These are phyloP conservation scores for Paramisgurnus dabryanus DNA, from an alignment of 2,113 vertebrate genomes.

Conservation along the genomic window DNA sequence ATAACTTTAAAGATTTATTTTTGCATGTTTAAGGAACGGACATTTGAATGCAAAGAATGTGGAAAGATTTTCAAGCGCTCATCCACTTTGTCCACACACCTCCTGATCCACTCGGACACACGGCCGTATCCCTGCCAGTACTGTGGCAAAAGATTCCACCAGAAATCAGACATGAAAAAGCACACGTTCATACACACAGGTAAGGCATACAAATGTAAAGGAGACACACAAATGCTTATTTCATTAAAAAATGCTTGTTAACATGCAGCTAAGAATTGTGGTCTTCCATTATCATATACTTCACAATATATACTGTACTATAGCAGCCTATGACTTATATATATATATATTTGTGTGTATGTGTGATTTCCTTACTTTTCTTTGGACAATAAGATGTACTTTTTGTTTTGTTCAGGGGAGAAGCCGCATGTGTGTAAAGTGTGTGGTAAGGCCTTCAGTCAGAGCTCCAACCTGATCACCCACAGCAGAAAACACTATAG, in stretches of 20 bases:
- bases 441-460: conserved; percentile 77
- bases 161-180: conserved; percentile 70
- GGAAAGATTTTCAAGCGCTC: conserved; percentile 77
- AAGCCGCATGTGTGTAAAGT: conserved; percentile 76
- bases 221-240: too few relatives aligned
- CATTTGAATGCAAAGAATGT: conserved; percentile 69
- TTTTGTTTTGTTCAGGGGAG: conserved; percentile 65
- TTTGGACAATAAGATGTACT: neutral
- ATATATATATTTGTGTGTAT: too few relatives aligned
- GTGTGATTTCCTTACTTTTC: neutral
- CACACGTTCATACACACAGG: conserved; percentile 60
- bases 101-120: conserved; percentile 76
- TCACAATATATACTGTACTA: too few relatives aligned
- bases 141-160: conserved; percentile 76
- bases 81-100: conserved; percentile 75
- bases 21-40: conserved; percentile 46
- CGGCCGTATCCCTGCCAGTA: conserved; percentile 75
- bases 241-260: too few relatives aligned
- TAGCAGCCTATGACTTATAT: too few relatives aligned
- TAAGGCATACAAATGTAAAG: neutral
- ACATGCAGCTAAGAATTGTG: too few relatives aligned
- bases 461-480: conserved; percentile 79
- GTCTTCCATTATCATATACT: too few relatives aligned
- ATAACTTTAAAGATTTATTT: too few relatives aligned
- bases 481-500: conserved; percentile 73